Evolutionary conservation across 2,113 vertebrate species (phyloP).

Genomic region (Silurus meridionalis): DNA sequence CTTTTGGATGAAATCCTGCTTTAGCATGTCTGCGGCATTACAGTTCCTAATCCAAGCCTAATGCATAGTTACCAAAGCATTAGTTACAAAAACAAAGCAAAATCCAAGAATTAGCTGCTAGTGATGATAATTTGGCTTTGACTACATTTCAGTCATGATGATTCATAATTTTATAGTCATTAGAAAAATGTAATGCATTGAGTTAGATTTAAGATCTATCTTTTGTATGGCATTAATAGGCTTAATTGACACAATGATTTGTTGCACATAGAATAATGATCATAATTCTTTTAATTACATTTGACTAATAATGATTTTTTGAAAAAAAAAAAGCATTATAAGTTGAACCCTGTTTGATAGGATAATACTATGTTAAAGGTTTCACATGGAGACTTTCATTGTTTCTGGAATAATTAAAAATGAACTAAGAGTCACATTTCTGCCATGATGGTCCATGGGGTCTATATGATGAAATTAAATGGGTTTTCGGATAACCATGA

Average conservation of each 20-base stretch:
- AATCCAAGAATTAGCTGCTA: neutral
- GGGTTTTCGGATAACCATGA: neutral
- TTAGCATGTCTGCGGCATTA: neutral
- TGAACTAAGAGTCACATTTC: too few species aligned
- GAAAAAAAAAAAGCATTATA: neutral
- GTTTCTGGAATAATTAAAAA: neutral
- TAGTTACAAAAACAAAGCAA: neutral
- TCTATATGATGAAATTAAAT: neutral
- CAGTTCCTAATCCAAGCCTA: neutral
- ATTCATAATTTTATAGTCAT: neutral
- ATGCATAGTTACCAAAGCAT: neutral
- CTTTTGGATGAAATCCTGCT: constrained; percentile 18
- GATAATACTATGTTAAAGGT: neutral
- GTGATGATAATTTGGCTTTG: neutral
- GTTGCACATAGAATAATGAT: neutral
- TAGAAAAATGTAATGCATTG: neutral
- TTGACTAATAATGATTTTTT: neutral
- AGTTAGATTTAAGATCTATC: neutral
- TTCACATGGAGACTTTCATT: neutral
- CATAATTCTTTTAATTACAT: too few species aligned
- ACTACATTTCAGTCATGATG: neutral
- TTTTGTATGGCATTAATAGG: neutral
- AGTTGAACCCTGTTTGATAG: neutral
- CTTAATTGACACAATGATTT: neutral
- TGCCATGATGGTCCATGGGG: neutral